These are phyloP conservation scores for Andrena minutula DNA, from an alignment of 2,888 invertebrate species.

Conservation along the genomic window DNA sequence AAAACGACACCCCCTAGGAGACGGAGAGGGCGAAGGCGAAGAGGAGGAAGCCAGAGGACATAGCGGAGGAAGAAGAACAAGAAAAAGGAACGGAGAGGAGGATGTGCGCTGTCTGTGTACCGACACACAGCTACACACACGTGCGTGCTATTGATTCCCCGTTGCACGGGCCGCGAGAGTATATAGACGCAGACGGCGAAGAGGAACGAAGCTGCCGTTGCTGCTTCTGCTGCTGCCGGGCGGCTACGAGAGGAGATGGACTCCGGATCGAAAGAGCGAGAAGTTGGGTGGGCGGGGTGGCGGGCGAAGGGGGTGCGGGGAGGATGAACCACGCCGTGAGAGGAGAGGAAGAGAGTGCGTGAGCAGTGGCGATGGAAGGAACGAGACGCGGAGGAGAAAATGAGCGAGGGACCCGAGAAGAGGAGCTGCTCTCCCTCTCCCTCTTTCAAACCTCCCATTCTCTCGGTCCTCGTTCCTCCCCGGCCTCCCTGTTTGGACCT, in stretches of 20 bases:
- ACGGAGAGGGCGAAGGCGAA: background rate
- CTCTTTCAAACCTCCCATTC: slow-evolving; percentile 4
- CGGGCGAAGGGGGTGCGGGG: slow-evolving; percentile 22
- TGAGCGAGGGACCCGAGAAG: slow-evolving; percentile 57
- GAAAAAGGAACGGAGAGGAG: slow-evolving; percentile 9
- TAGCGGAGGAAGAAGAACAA: slow-evolving; percentile 6
- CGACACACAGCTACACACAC: slow-evolving; percentile 36
- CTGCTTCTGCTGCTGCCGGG: slow-evolving; percentile 61
- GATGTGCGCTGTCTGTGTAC: slow-evolving; percentile 2
- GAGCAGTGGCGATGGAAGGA: slow-evolving; percentile 41
- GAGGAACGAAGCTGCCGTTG: slow-evolving; percentile 68
- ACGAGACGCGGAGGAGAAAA: slow-evolving; percentile 61
- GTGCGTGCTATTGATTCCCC: slow-evolving; percentile 65
- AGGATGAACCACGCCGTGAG: slow-evolving; percentile 23
- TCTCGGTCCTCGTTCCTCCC: background rate
- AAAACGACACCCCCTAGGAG: slow-evolving; percentile 45
- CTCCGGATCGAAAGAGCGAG: slow-evolving; percentile 69
- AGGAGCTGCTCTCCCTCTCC: slow-evolving; percentile 15
- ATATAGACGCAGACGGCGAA: slow-evolving; percentile 56
- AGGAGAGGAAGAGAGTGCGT: slow-evolving; percentile 52
- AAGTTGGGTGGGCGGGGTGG: slow-evolving; percentile 36
- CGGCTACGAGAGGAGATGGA: slow-evolving; percentile 63
- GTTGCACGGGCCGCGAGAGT: slow-evolving; percentile 42
- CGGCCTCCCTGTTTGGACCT: slow-evolving; percentile 34
- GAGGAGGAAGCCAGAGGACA: background rate